These are phyloP conservation scores for Tupaia tana DNA, from an alignment of 2,113 vertebrate species.

Conservation along the genomic window DNA sequence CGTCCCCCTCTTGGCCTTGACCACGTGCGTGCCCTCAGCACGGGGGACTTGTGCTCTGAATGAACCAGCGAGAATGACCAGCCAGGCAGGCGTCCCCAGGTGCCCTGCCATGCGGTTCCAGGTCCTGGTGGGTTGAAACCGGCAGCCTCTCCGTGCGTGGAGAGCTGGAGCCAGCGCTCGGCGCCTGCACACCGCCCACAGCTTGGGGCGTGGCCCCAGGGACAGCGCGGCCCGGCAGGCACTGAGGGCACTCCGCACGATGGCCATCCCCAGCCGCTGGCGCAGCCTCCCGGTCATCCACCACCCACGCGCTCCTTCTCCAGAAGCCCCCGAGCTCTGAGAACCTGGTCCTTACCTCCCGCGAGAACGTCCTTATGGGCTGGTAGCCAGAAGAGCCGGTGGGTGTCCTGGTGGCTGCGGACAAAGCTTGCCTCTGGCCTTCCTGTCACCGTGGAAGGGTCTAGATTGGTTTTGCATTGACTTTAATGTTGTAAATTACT, in stretches of 20 bases:
- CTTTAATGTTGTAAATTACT: background rate
- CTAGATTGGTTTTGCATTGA: background rate
- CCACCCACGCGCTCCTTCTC: background rate
- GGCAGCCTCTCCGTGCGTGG: accelerated
- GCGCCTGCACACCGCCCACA: too few relatives aligned
- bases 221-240: too few relatives aligned
- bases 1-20: too few relatives aligned
- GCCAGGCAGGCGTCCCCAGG: background rate
- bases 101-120: accelerated
- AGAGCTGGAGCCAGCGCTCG: too few relatives aligned
- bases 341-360: accelerated
- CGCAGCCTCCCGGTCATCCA: too few relatives aligned
- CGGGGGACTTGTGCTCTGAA: too few relatives aligned
- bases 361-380: too few relatives aligned
- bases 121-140: background rate
- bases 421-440: background rate
- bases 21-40: accelerated
- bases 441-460: background rate
- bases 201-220: too few relatives aligned
- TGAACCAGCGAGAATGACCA: background rate
- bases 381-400: background rate
- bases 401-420: background rate
- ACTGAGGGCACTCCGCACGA: background rate
- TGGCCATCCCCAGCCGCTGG: background rate
- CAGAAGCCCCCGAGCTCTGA: background rate